Percentiles rank a stretch among this genome's conserved stretches.
These are phyloP conservation scores for Proterorhinus semilunaris DNA, from an alignment of 2,113 vertebrate species.

Conservation along the genomic window DNA sequence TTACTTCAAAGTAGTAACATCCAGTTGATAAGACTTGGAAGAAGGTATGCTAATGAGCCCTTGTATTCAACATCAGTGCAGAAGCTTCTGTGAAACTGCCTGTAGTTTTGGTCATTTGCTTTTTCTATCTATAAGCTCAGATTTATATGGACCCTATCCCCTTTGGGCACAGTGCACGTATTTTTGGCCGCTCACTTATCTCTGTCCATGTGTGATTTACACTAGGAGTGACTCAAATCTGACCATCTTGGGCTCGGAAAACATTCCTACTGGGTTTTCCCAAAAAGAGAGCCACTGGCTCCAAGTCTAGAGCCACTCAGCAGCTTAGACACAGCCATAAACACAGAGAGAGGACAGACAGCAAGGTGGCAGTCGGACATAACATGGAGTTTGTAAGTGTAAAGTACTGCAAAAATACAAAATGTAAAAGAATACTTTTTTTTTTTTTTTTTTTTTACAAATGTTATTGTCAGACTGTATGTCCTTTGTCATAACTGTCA, in stretches of 20 bases:
- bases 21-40: not conserved
- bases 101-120: constrained; percentile 12
- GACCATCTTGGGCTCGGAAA: constrained; percentile 79
- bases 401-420: not conserved
- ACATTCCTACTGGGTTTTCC: constrained; percentile 61
- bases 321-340: constrained; percentile 26
- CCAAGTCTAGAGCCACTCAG: constrained; percentile 53
- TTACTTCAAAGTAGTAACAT: not conserved
- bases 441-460: too few relatives aligned
- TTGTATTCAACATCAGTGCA: not conserved
- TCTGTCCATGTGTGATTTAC: constrained; percentile 60
- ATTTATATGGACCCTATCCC: constrained; percentile 43
- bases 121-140: constrained; percentile 24
- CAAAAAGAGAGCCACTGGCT: constrained; percentile 42
- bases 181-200: constrained; percentile 55
- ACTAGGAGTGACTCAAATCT: constrained; percentile 61
- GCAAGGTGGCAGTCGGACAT: not conserved
- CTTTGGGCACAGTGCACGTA: constrained; percentile 26
- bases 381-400: not conserved
- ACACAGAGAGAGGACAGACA: constrained; percentile 32
- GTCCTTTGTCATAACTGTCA: too few relatives aligned
- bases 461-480: too few relatives aligned
- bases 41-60: not conserved
- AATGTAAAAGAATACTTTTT: too few relatives aligned
- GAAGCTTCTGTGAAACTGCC: not conserved